Percentiles rank a stretch among this genome's conserved stretches.
phyloP scores from a whole-genome alignment of 2,797 vertebrate species.

The Valencia hispanica region DNA sequence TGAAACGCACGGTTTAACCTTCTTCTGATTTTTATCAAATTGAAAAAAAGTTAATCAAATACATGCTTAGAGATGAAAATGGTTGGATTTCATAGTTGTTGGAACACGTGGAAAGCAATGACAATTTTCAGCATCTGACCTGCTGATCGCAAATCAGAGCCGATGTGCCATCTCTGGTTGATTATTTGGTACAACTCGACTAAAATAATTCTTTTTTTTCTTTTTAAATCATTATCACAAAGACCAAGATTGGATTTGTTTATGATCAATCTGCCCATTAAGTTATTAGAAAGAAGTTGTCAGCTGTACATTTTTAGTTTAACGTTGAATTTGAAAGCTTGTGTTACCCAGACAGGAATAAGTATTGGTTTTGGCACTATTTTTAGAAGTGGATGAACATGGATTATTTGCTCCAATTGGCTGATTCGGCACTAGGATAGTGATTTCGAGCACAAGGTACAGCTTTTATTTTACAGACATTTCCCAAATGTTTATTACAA shows the following conservation, averaged over 20 bases:
- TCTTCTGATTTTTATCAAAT: not conserved
- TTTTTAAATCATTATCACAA: too few species aligned
- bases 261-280: not conserved
- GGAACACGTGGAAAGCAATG: too few species aligned
- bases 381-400: constrained; percentile 17
- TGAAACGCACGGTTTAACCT: not conserved
- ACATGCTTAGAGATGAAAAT: not conserved
- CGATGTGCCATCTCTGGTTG: not conserved
- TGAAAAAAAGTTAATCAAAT: not conserved
- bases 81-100: not conserved
- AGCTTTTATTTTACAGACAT: not conserved
- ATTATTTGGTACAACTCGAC: not conserved
- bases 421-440: too few species aligned
- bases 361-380: constrained; percentile 7
- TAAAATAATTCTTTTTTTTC: too few species aligned
- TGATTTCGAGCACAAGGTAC: not conserved
- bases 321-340: not conserved
- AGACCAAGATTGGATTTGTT: not conserved
- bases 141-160: not conserved
- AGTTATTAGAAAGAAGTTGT: too few species aligned
- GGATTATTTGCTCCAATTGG: not conserved
- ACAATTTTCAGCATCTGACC: too few species aligned
- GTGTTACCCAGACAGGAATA: not conserved
- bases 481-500: not conserved
- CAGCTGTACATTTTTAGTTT: not conserved